These are phyloP conservation scores for Polypedilum vanderplanki DNA, from an alignment of 1,140 invertebrate species.

Conservation along the genomic window DNA sequence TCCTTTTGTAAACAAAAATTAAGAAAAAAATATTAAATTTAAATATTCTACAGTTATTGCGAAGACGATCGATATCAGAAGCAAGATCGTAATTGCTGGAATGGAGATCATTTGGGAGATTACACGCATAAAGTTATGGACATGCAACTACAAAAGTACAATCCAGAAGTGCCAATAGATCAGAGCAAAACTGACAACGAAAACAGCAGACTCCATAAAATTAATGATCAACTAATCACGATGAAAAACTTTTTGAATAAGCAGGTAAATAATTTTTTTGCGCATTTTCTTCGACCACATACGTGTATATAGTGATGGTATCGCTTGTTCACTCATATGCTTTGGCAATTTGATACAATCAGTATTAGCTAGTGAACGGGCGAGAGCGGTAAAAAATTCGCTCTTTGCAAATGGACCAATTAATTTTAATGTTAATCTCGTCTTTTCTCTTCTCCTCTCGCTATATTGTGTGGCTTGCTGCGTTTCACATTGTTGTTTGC, in stretches of 20 bases:
- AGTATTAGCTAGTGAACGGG: neutral
- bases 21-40: neutral
- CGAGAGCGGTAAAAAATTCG: neutral
- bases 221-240: slow-evolving; percentile 42
- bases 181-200: slow-evolving; percentile 33
- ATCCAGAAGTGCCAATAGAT: slow-evolving; percentile 41
- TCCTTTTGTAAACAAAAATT: no score
- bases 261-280: slow-evolving; percentile 34
- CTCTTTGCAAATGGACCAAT: neutral
- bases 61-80: slow-evolving; percentile 39
- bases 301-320: neutral
- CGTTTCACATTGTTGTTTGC: neutral
- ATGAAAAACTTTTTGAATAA: slow-evolving; percentile 39
- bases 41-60: slow-evolving; percentile 36
- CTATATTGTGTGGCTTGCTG: neutral
- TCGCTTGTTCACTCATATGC: neutral
- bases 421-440: slow-evolving; percentile 35
- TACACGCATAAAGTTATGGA: slow-evolving; percentile 41
- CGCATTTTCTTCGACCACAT: neutral
- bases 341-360: slow-evolving; percentile 4
- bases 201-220: slow-evolving; percentile 37
- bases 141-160: slow-evolving; percentile 40
- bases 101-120: slow-evolving; percentile 42
- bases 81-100: slow-evolving; percentile 42
- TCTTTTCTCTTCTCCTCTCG: slow-evolving; percentile 30